Conservation (phyloP, 2,797 vertebrate species). For the Oreochromis grahami region DNA sequence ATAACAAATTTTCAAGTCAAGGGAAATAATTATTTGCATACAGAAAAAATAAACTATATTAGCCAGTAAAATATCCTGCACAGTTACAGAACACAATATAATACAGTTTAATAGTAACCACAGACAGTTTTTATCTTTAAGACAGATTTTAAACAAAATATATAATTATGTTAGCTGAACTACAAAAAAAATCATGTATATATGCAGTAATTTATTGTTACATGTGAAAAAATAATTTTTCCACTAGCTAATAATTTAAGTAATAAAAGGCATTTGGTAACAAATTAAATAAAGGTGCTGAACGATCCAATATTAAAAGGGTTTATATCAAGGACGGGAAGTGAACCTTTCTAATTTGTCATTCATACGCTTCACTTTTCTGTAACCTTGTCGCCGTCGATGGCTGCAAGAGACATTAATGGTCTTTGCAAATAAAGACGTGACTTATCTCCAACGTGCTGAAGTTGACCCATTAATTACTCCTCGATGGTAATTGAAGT, state of each 20-base stretch:
- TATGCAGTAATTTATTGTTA: neutral
- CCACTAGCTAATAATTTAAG: neutral
- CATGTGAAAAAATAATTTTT: neutral
- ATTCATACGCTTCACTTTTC: neutral
- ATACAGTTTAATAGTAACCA: neutral
- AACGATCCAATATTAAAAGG: neutral
- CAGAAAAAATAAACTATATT: neutral
- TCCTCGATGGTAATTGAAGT: slow-evolving; percentile 31
- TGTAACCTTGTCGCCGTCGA: neutral
- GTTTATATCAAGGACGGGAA: neutral
- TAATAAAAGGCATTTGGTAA: neutral
- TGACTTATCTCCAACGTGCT: neutral
- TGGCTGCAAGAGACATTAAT: neutral
- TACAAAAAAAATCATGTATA: neutral
- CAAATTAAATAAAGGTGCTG: neutral
- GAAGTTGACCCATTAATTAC: slow-evolving; percentile 43
- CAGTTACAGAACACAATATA: neutral
- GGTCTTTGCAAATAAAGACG: neutral
- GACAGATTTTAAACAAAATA: neutral
- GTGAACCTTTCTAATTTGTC: neutral
- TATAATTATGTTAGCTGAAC: neutral
- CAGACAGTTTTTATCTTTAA: neutral
- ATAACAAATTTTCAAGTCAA: neutral
- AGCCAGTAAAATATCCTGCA: neutral
- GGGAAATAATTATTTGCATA: neutral